Percentiles rank a stretch among this genome's conserved stretches.
These are phyloP conservation scores for cat (Felis catus) DNA, from an alignment of 2,113 vertebrate species.

Conservation along the genomic window DNA sequence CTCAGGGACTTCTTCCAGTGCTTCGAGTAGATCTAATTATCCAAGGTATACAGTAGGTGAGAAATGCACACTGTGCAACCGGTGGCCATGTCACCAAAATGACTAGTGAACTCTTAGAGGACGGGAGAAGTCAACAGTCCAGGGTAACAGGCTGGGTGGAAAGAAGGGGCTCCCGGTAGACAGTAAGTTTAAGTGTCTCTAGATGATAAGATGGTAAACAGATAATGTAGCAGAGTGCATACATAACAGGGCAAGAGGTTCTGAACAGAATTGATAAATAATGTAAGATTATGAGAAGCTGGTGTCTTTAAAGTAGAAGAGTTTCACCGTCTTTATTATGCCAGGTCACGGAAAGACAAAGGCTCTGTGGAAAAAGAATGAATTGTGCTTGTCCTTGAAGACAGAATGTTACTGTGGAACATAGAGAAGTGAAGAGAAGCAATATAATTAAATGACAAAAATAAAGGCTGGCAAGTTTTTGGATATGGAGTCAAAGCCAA, in stretches of 20 bases:
- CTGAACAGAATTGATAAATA: not conserved
- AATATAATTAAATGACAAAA: not conserved
- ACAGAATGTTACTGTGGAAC: not conserved
- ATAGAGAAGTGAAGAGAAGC: not conserved
- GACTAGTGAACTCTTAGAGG: not conserved
- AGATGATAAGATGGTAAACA: not conserved
- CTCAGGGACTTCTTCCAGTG: not conserved
- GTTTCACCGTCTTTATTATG: not conserved
- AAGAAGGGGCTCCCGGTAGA: not conserved
- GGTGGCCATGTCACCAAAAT: not conserved
- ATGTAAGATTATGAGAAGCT: not conserved
- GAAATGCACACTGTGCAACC: not conserved
- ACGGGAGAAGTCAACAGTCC: not conserved
- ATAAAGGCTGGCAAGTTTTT: not conserved
- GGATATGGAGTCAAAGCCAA: not conserved
- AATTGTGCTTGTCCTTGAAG: not conserved
- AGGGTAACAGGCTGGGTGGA: not conserved
- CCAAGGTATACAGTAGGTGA: not conserved
- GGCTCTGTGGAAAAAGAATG: not conserved
- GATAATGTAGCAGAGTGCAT: not conserved
- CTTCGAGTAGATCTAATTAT: not conserved
- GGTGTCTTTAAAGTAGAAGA: not conserved
- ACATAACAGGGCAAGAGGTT: not conserved
- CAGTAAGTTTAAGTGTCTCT: not conserved
- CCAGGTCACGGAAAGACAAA: not conserved